phyloP scores from a whole-genome alignment of 2,797 vertebrate species.

The Paramormyrops hopkinsi region DNA sequence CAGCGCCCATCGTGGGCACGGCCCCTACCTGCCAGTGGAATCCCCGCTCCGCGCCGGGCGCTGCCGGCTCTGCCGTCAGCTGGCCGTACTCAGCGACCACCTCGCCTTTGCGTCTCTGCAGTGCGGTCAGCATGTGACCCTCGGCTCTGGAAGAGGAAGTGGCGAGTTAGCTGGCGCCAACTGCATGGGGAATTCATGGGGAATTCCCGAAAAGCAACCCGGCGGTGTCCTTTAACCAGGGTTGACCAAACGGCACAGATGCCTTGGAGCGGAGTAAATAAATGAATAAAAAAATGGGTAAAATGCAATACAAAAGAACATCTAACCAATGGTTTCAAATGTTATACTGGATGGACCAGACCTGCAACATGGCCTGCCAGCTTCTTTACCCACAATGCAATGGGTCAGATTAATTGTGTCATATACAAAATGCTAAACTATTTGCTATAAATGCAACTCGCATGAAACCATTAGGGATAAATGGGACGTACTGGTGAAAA shows the following conservation, averaged over 20 bases:
- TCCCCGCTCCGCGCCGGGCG: constrained; percentile 37
- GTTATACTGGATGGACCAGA: constrained; percentile 53
- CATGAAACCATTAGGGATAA: background rate
- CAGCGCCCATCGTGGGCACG: background rate
- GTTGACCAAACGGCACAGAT: background rate
- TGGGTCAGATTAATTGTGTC: constrained; percentile 42
- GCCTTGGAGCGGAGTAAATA: background rate
- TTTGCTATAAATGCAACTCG: background rate
- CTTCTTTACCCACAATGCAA: constrained; percentile 65
- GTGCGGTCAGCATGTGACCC: constrained; percentile 49
- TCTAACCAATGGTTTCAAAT: constrained; percentile 7
- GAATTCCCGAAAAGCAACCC: background rate
- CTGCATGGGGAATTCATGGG: background rate
- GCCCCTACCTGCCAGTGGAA: constrained; percentile 65
- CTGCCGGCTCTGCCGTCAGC: constrained; percentile 48
- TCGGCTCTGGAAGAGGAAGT: constrained; percentile 43
- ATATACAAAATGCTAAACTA: background rate
- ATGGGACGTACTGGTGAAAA: constrained; percentile 63
- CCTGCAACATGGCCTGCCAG: constrained; percentile 59
- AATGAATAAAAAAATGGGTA: constrained; percentile 41
- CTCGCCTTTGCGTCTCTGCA: constrained; percentile 59
- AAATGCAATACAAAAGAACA: constrained; percentile 41
- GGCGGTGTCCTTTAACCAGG: background rate
- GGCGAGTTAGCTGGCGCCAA: constrained; percentile 47
- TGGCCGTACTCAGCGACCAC: constrained; percentile 46